A percentile compares a stretch with the other conserved stretches of the same genome.
These are phyloP conservation scores for Chloroceryle amazona DNA, from an alignment of 2,797 vertebrate species.

Conservation along the genomic window DNA sequence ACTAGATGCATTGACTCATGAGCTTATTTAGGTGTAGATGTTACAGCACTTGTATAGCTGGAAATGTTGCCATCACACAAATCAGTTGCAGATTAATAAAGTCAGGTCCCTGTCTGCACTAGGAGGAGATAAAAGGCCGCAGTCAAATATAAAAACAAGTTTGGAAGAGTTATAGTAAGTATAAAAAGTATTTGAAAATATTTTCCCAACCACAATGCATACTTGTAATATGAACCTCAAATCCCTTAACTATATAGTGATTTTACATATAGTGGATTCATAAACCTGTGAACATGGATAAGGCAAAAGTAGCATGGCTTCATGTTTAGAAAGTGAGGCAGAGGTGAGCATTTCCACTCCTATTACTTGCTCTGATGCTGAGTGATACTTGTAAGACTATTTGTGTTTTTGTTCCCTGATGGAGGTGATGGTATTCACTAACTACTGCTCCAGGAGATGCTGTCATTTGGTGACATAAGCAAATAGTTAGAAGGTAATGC, in stretches of 20 bases:
- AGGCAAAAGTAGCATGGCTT: not conserved
- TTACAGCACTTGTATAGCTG: constrained; percentile 75
- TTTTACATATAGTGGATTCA: not conserved
- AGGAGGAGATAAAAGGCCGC: constrained; percentile 39
- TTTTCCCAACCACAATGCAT: constrained; percentile 20
- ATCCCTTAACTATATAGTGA: not conserved
- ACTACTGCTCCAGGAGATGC: not conserved
- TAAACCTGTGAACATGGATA: not conserved
- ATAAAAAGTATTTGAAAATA: constrained; percentile 55
- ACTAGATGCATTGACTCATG: constrained; percentile 75
- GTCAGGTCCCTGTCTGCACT: constrained; percentile 48
- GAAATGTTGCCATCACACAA: constrained; percentile 79
- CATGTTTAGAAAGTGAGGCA: not conserved
- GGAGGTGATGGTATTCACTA: not conserved
- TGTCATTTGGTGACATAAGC: not conserved
- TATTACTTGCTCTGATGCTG: not conserved
- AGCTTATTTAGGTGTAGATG: constrained; percentile 79
- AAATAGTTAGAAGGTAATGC: not conserved
- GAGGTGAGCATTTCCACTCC: not conserved
- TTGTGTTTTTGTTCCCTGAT: accelerated
- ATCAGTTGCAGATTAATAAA: constrained; percentile 76
- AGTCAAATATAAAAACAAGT: constrained; percentile 47
- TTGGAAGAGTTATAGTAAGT: constrained; percentile 35
- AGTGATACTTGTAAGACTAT: not conserved
- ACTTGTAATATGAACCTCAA: constrained; percentile 27